A percentile compares a stretch with the other conserved stretches of the same genome.
Evolutionary conservation across 2,888 invertebrate genomes (phyloP).

Genomic region (Limnephilus rhombicus): DNA sequence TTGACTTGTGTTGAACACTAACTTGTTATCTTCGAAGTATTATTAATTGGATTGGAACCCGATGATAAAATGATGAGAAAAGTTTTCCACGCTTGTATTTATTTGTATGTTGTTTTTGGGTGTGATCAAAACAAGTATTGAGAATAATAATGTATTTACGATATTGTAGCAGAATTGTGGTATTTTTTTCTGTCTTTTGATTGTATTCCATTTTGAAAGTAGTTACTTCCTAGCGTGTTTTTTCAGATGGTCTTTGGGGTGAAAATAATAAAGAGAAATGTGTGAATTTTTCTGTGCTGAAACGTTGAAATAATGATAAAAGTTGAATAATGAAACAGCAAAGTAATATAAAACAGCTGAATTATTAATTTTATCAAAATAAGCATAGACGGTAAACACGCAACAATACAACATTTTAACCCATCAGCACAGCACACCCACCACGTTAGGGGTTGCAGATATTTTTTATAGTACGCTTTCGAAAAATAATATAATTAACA

Average conservation of each 20-base stretch:
- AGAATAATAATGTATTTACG: background rate
- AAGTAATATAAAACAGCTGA: background rate
- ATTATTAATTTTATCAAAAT: background rate
- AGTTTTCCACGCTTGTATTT: background rate
- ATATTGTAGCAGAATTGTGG: background rate
- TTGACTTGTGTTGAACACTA: background rate
- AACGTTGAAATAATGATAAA: background rate
- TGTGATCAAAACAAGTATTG: background rate
- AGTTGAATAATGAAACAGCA: background rate
- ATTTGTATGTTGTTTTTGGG: too few species aligned
- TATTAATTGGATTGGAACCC: background rate
- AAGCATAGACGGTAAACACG: background rate
- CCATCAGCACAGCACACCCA: background rate
- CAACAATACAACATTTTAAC: background rate
- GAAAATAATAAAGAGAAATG: background rate
- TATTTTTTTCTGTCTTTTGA: background rate
- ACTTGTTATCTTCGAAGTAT: background rate
- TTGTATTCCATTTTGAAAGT: background rate
- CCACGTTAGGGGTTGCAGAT: background rate
- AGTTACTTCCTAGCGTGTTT: background rate
- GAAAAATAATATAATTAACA: background rate
- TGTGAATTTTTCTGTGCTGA: background rate
- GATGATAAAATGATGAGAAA: background rate
- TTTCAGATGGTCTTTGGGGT: background rate
- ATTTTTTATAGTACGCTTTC: background rate